These are phyloP conservation scores for Gryllus bimaculatus DNA, from an alignment of 1,140 invertebrate genomes.

Conservation along the genomic window DNA sequence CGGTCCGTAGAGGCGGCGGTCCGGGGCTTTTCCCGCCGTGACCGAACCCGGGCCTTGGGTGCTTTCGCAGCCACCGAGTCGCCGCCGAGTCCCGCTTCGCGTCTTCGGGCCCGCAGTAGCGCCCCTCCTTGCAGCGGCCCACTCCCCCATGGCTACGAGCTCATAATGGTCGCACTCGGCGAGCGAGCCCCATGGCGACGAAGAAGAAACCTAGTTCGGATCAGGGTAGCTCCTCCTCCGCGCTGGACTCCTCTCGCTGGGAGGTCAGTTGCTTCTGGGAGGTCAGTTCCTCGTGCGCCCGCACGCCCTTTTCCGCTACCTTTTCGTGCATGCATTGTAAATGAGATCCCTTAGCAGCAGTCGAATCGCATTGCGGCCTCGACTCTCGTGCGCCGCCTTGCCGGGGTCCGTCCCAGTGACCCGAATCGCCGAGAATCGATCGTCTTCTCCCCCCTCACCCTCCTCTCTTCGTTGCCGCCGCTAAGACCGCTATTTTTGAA, in stretches of 20 bases:
- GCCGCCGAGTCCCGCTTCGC: too few relatives aligned
- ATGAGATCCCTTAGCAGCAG: too few relatives aligned
- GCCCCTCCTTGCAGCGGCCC: neutral
- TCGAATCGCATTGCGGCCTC: neutral
- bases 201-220: neutral
- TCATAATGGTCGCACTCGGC: neutral
- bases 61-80: too few relatives aligned
- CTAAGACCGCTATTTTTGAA: too few relatives aligned
- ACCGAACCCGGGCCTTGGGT: too few relatives aligned
- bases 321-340: too few relatives aligned
- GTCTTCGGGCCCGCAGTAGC: too few relatives aligned
- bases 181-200: neutral
- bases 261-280: neutral
- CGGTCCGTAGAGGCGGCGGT: neutral
- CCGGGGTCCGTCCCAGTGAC: neutral
- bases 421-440: neutral
- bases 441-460: neutral
- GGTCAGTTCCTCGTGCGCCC: neutral
- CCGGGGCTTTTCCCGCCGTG: too few relatives aligned
- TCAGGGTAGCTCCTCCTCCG: neutral
- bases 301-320: neutral
- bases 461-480: neutral
- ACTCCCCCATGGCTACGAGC: neutral
- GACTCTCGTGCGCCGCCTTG: neutral
- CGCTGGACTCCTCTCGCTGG: neutral